These are phyloP conservation scores for Anarhynchus alexandrinus DNA, from an alignment of 2,113 vertebrate species.

Conservation along the genomic window DNA sequence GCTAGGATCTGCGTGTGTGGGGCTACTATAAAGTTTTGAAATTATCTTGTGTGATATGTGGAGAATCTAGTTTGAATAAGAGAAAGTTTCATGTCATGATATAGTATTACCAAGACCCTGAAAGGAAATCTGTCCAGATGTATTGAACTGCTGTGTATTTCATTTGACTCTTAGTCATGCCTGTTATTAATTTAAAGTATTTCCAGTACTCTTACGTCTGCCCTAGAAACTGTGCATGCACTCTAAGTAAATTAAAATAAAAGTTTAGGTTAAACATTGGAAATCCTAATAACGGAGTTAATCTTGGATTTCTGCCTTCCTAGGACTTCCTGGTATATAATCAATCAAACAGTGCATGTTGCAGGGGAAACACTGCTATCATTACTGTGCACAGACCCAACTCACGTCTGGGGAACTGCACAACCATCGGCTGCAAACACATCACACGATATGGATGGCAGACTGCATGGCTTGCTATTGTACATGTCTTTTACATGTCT, in stretches of 20 bases:
- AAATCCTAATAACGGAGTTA: not conserved
- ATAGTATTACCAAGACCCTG: not conserved
- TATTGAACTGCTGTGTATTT: not conserved
- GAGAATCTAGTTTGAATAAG: not conserved
- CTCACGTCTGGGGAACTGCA: not conserved
- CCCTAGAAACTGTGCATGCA: not conserved
- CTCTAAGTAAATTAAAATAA: not conserved
- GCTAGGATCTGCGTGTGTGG: rapidly evolving
- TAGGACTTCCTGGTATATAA: not conserved
- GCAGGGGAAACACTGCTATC: not conserved
- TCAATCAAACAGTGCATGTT: not conserved
- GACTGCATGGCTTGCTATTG: not conserved
- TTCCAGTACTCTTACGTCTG: not conserved
- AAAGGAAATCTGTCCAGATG: not conserved
- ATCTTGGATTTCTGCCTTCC: not conserved
- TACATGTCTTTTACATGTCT: not conserved
- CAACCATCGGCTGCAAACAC: not conserved
- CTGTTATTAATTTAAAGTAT: not conserved
- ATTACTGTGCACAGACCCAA: not conserved
- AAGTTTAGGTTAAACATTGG: not conserved
- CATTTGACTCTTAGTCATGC: not conserved
- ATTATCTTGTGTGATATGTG: not conserved
- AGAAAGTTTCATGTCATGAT: not conserved
- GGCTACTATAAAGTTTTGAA: not conserved
- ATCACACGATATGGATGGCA: not conserved